A percentile compares a stretch with the other conserved stretches of the same genome.
Evolutionary conservation across 2,888 invertebrate genomes (phyloP).

Genomic region (Stenurella melanura): DNA sequence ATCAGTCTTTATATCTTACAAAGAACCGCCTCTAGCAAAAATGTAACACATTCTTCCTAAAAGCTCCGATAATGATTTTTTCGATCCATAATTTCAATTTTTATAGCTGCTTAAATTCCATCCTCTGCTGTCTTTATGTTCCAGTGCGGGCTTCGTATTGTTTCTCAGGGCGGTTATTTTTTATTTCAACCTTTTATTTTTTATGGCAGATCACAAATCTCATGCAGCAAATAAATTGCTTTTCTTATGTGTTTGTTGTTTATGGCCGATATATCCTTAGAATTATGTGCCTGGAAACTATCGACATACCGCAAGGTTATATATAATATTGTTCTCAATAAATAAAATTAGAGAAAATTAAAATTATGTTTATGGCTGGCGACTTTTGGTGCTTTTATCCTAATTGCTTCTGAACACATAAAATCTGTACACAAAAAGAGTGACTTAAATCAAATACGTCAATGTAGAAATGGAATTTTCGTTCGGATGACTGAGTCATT

Average conservation of each 20-base stretch:
- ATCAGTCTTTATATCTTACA: conserved; percentile 15
- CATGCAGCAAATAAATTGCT: conserved; percentile 26
- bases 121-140: conserved; percentile 53
- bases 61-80: conserved; percentile 59
- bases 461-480: too few relatives aligned
- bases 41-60: conserved; percentile 54
- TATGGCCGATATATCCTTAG: conserved; percentile 26
- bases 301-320: background rate
- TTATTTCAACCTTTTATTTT: conserved; percentile 47
- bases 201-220: conserved; percentile 35
- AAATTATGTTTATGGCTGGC: background rate
- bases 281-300: conserved; percentile 17
- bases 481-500: too few relatives aligned
- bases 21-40: conserved; percentile 15
- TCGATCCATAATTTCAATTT: conserved; percentile 62
- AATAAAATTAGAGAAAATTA: background rate
- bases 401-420: background rate
- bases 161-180: conserved; percentile 53
- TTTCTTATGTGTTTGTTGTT: conserved; percentile 32
- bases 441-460: too few relatives aligned
- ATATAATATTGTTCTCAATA: background rate
- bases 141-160: conserved; percentile 50
- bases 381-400: background rate
- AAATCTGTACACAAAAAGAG: background rate
- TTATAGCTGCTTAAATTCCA: conserved; percentile 59